Evolutionary conservation across 1,140 invertebrate species (phyloP), one percentile per base, ranked within the genome.

Genomic region (Panagrolaimus sp.): DNA sequence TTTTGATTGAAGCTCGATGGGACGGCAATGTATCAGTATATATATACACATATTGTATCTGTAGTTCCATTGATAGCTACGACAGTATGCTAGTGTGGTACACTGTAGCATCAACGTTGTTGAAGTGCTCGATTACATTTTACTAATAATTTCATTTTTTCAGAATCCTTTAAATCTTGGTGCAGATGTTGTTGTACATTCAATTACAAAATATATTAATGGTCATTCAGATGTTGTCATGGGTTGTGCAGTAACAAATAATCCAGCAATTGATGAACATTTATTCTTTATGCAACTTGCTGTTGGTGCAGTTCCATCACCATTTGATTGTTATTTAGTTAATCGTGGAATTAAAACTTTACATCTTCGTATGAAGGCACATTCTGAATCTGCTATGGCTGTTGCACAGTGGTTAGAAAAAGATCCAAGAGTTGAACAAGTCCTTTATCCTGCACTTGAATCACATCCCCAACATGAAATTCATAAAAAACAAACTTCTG

Each of bases 151-250:
- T n/a, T n/a, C 92, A n/a, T 96, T 95, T 82, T 91, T 94, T 69
- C 93, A 96, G 89, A 87, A 89, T 71, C 96, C 96, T 4, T 84
- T 98, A 31, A 87, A 89, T 20, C 85, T 96, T 31, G 96, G 96
- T 9, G 94, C 91, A 2, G 94, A 98, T 85, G 87, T 97, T 61
- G 89, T 90, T 1, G 84, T 92, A 72, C 95, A 98, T 85, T 98
- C 95, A 0, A 76, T 96, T 31, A 96, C 94, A 0, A 99, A 98
- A 84, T 98, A 97, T 80, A 93, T 98, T 89, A 98, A 98, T 84
- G 96, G 95, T 0, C 95, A 98, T 84, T 90, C 91, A 1, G 96
- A 99, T 86, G 90, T 96, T 51, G 89, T 98, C 1, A 98, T 98
- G 96, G 96, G 96, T 5, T 47, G 45, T 38, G 27, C 74, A 0